phyloP scores from a whole-genome alignment of 2,113 vertebrate species.

The Lethenteron camtschaticum region DNA sequence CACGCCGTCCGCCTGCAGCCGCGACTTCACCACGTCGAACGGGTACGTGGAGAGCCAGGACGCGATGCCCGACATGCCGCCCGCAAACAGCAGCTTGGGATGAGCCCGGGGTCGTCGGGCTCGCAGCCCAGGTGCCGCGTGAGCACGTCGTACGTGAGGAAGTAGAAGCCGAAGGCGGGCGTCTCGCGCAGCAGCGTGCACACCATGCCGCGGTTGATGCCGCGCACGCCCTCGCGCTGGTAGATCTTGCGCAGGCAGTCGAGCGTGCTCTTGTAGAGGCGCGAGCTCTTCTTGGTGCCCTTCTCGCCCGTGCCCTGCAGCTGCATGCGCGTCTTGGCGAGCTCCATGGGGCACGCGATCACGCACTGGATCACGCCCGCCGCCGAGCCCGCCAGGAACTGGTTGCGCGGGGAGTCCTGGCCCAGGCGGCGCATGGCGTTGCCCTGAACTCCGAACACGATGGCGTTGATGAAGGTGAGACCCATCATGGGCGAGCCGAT shows the following conservation, averaged over 20 bases:
- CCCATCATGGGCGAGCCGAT: constrained; percentile 97
- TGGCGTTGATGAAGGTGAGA: constrained; percentile 86
- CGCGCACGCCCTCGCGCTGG: constrained; percentile 45
- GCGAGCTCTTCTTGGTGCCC: constrained; percentile 26
- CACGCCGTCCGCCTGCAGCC: constrained; percentile 68
- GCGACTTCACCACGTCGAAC: constrained; percentile 74
- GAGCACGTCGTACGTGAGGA: constrained; percentile 60
- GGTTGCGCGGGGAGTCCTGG: constrained; percentile 56
- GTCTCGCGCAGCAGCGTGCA: constrained; percentile 66
- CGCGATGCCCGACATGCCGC: constrained; percentile 60
- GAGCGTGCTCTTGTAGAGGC: constrained; percentile 68
- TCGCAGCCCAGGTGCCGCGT: constrained; percentile 59
- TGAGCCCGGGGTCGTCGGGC: constrained; percentile 42
- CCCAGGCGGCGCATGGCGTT: constrained; percentile 52
- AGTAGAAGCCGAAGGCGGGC: constrained; percentile 81
- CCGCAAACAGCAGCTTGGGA: constrained; percentile 71
- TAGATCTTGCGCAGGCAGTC: constrained; percentile 76
- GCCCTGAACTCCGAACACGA: constrained; percentile 85
- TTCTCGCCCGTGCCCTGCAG: constrained; percentile 63
- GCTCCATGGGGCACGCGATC: constrained; percentile 89
- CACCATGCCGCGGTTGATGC: constrained; percentile 69
- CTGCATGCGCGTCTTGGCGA: constrained; percentile 93
- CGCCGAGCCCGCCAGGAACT: constrained; percentile 68
- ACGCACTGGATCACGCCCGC: constrained; percentile 69
- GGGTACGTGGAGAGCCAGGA: constrained; percentile 92